phyloP scores from a whole-genome alignment of 2,888 invertebrate genomes.

The Protonemura montana region DNA sequence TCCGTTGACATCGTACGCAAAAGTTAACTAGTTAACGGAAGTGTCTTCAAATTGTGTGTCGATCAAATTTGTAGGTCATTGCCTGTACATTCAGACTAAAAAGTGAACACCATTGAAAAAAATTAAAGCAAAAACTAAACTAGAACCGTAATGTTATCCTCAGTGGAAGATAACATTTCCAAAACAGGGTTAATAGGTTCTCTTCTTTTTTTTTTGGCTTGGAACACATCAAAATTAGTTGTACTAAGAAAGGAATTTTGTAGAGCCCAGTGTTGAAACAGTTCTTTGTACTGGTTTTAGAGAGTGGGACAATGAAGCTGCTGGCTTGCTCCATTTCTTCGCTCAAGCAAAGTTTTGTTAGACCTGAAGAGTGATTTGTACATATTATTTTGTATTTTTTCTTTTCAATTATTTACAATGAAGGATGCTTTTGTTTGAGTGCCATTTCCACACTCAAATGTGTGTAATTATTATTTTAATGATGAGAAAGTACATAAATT shows the following conservation, averaged over 20 bases:
- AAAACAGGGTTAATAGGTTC: neutral
- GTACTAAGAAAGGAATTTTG: neutral
- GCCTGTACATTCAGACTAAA: neutral
- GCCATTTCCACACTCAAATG: slow-evolving; percentile 12
- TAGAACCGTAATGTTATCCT: no score
- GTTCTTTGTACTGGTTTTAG: neutral
- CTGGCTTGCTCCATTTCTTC: neutral
- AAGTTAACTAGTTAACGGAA: neutral
- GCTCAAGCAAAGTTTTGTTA: neutral
- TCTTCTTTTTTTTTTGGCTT: neutral
- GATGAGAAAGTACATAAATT: neutral
- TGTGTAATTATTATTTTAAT: neutral
- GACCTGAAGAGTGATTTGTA: slow-evolving; percentile 12
- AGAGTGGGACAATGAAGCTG: slow-evolving; percentile 7
- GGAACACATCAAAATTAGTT: neutral
- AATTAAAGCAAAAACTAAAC: neutral
- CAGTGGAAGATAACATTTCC: no score
- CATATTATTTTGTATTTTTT: slow-evolving; percentile 12
- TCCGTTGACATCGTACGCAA: neutral
- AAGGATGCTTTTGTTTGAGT: slow-evolving; percentile 7
- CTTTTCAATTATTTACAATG: neutral
- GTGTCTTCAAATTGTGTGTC: neutral
- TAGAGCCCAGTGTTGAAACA: neutral
- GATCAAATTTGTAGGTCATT: neutral
- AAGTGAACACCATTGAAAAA: neutral